Percentiles rank a stretch among this genome's conserved stretches.
Evolutionary conservation across 2,888 invertebrate genomes (phyloP).

Genomic region (Drosophila suboccidentalis): DNA sequence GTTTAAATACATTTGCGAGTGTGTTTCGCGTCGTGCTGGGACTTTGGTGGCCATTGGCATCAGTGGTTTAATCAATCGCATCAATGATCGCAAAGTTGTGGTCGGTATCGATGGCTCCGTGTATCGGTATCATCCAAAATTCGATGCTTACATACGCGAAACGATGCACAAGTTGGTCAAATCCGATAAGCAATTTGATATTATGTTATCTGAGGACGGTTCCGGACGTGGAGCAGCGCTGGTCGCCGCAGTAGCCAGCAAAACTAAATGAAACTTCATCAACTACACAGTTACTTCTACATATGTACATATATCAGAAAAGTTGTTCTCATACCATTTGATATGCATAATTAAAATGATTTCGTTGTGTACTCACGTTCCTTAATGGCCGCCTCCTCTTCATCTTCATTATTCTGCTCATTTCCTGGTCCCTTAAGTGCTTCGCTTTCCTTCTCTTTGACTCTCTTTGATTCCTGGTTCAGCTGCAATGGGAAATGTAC

Average conservation of each 20-base stretch:
- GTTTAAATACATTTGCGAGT: constrained; percentile 95
- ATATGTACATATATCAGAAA: constrained; percentile 2
- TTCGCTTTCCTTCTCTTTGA: background rate
- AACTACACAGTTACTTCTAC: background rate
- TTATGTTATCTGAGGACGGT: constrained; percentile 98
- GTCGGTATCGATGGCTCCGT: constrained; percentile 99
- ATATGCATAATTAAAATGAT: constrained; percentile 31
- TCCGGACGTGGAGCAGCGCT: constrained; percentile 97
- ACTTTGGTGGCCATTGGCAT: constrained; percentile 95
- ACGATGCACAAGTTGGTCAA: constrained; percentile 91
- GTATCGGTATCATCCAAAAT: constrained; percentile 97
- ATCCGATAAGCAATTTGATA: constrained; percentile 92
- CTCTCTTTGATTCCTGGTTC: constrained; percentile 31
- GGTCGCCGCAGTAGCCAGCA: constrained; percentile 94
- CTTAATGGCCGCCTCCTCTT: constrained; percentile 7
- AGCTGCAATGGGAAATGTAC: constrained; percentile 35
- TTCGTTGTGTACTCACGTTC: constrained; percentile 60
- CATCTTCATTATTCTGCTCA: background rate
- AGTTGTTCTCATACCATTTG: constrained; percentile 29
- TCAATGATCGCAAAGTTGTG: constrained; percentile 93
- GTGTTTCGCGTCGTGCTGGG: constrained; percentile 96
- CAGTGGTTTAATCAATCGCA: constrained; percentile 95
- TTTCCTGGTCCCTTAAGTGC: background rate
- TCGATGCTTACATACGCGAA: constrained; percentile 96
- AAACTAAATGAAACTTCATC: constrained; percentile 43